Base-by-base conservation (phyloP, 2,888 invertebrate genomes). In the Chrysotoxum bicinctum region DNA sequence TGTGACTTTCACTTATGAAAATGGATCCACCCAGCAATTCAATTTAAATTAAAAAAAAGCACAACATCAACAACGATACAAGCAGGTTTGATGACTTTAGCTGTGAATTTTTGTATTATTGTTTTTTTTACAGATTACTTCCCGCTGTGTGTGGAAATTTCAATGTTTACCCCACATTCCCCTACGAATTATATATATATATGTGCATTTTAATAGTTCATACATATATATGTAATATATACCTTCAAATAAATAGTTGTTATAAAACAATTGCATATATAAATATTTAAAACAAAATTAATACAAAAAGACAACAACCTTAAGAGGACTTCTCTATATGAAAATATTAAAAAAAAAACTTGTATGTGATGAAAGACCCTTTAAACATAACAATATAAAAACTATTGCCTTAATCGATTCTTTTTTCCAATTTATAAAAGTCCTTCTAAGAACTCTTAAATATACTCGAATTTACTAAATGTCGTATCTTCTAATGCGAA, bases 1-100 rank as follows among this genome's bases (percentile, higher is more conserved):
- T 75, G 75, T 84, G 80, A 75, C 64, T 58, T 50, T 60, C 58
- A 54, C 32, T 52, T 68, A 81, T 60, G 64, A 60, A 70, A 75
- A 72, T 26, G 48, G 60, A 85, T 73, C 80, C 81, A 85, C 81
- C 85, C 85, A 80, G 85, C 85, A 85, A 85, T 85, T 85, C 85
- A 85, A 81, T 85, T 81, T 73, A 45, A 77, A 3, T 58, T 12
- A 62, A 48, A 14, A 66, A 60, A 48, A 32, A 48, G 6, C 14
- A 32, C 9, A 48, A 48, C 23, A 40, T 68, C 54, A 76, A 45
- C 62, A 72, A 73, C 54, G 40, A 48, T 40, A 19, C 37, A 60
- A 85, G 19, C 85, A 85, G 85, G 85, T 85, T 85, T 85, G 85
- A 77, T 81, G 72, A 76, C 72, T 80, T 72, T 79, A 79, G 79